These are phyloP conservation scores for Intellagama lesueurii DNA, from an alignment of 2,797 vertebrate species.

Conservation along the genomic window DNA sequence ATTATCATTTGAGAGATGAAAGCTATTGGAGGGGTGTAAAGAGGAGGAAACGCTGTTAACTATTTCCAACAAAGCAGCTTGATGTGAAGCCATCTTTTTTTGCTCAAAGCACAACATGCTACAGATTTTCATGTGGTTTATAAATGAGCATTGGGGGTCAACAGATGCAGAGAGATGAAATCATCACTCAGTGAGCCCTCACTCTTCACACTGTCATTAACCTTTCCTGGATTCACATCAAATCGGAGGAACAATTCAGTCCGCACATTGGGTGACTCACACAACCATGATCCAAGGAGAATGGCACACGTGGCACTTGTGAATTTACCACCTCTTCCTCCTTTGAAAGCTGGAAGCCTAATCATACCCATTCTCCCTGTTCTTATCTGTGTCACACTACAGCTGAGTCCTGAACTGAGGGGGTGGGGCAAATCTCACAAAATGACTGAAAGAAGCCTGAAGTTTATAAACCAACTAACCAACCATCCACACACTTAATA, in stretches of 20 bases:
- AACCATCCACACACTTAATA: too few relatives aligned
- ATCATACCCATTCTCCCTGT: background rate
- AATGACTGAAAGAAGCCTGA: too few relatives aligned
- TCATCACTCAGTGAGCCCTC: background rate
- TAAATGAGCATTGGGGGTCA: background rate
- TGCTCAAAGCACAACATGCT: slow-evolving; percentile 1
- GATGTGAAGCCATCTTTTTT: background rate
- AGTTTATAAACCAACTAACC: too few relatives aligned
- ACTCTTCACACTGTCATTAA: background rate
- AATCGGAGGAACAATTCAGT: background rate
- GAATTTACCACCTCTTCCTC: background rate
- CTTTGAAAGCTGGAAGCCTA: background rate
- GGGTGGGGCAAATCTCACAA: too few relatives aligned
- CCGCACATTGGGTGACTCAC: background rate
- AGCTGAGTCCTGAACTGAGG: background rate
- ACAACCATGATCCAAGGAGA: background rate
- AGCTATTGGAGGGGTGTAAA: slow-evolving; percentile 9
- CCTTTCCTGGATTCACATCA: background rate
- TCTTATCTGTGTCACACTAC: background rate
- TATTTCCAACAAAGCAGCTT: background rate
- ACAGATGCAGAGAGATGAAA: background rate
- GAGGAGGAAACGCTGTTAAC: background rate
- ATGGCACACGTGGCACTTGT: background rate
- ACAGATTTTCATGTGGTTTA: background rate
- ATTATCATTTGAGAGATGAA: slow-evolving; percentile 9